Evolutionary conservation across 2,888 invertebrate species (phyloP).

Genomic region (Eledone cirrhosa): DNA sequence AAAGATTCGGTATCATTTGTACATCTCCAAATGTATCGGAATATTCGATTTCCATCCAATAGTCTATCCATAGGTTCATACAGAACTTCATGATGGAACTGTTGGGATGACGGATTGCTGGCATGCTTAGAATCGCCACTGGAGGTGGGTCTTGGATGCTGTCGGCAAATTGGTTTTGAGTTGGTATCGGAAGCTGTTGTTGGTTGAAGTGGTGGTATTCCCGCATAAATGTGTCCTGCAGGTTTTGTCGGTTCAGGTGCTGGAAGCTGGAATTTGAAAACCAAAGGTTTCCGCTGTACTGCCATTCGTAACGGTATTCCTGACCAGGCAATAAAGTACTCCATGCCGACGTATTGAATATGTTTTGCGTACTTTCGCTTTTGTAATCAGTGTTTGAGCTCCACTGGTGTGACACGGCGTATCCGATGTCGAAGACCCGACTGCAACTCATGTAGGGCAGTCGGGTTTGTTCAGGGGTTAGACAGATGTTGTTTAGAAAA

Average conservation of each 20-base stretch:
- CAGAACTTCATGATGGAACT: constrained; percentile 23
- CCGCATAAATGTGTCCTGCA: constrained; percentile 21
- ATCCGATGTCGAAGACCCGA: constrained; percentile 6
- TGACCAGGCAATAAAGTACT: constrained; percentile 11
- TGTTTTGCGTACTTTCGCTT: constrained; percentile 19
- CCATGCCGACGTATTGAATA: constrained; percentile 19
- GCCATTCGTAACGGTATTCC: constrained; percentile 22
- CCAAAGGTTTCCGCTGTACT: constrained; percentile 14
- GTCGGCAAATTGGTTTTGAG: constrained; percentile 1
- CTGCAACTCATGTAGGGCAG: constrained; percentile 20
- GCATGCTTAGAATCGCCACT: constrained; percentile 24
- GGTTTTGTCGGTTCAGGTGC: constrained; percentile 21
- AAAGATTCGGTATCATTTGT: constrained; percentile 26
- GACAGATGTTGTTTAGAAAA: constrained; percentile 20
- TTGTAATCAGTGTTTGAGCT: constrained; percentile 24
- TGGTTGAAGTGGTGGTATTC: constrained; percentile 23
- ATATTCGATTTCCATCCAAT: constrained; percentile 24
- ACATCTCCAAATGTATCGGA: constrained; percentile 18
- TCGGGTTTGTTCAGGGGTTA: constrained; percentile 17
- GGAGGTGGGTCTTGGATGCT: constrained; percentile 20
- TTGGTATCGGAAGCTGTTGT: neutral
- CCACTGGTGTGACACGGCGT: constrained; percentile 15
- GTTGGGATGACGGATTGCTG: constrained; percentile 24
- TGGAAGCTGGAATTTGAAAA: constrained; percentile 25
- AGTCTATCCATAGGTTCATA: constrained; percentile 25